Evolutionary conservation across 2,888 invertebrate genomes (phyloP).

Genomic region (Gari tellinella): DNA sequence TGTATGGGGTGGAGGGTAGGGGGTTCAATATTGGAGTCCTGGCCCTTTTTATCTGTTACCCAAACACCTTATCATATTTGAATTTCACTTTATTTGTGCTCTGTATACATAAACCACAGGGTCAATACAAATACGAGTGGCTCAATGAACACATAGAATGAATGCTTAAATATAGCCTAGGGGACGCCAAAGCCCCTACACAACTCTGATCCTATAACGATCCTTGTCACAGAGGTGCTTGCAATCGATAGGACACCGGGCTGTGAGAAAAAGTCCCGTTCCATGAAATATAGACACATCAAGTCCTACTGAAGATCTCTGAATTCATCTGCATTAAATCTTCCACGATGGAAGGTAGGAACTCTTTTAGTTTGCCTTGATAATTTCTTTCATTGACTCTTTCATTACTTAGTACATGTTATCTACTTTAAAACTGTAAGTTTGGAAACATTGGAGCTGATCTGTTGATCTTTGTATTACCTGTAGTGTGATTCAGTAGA

Average conservation of each 20-base stretch:
- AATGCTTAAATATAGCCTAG: conserved; percentile 11
- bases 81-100: conserved; percentile 28
- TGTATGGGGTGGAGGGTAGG: no score
- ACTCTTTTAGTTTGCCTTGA: no score
- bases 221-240: conserved; percentile 1
- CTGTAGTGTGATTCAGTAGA: no score
- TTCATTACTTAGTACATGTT: no score
- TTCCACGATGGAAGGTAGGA: conserved; percentile 29
- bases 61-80: conserved; percentile 31
- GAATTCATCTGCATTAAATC: conserved; percentile 1
- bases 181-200: conserved; percentile 37
- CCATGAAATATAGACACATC: no score
- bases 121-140: conserved; percentile 15
- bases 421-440: no score
- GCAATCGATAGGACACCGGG: neutral
- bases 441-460: no score
- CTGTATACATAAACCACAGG: conserved; percentile 6
- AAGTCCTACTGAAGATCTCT: no score
- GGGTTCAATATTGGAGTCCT: no score
- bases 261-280: no score
- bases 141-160: conserved; percentile 19
- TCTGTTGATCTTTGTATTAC: no score
- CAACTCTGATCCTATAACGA: conserved; percentile 16
- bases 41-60: neutral
- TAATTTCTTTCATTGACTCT: no score